Percentiles rank a stretch among this genome's conserved stretches.
These are phyloP conservation scores for Oryzias sinensis DNA, from an alignment of 2,797 vertebrate species.

Conservation along the genomic window DNA sequence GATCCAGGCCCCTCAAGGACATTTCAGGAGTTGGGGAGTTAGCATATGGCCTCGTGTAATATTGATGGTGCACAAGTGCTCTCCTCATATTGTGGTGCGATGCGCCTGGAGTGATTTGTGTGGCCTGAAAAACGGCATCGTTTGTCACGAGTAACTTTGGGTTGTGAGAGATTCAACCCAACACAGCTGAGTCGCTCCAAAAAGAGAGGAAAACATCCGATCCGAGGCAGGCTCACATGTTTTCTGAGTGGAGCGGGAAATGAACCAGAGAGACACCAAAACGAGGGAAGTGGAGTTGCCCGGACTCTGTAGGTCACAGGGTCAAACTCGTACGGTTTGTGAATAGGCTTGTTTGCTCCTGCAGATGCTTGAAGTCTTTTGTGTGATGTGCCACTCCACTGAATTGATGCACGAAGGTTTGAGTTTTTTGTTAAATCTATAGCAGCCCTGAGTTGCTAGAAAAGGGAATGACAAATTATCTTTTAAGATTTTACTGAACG, in stretches of 20 bases:
- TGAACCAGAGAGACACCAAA: conserved; percentile 12
- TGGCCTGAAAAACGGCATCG: conserved; percentile 31
- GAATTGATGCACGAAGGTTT: conserved; percentile 17
- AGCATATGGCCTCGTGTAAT: conserved; percentile 65
- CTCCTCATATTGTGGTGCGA: conserved; percentile 28
- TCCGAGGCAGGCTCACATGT: background rate
- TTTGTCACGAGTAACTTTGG: conserved; percentile 25
- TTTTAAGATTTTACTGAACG: conserved; percentile 26
- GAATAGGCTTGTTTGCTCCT: conserved; percentile 26
- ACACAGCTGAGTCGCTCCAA: background rate
- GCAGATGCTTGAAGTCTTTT: conserved; percentile 33
- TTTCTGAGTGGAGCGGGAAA: conserved; percentile 4
- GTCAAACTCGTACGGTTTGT: conserved; percentile 33
- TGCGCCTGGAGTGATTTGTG: conserved; percentile 51
- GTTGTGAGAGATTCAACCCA: conserved; percentile 51
- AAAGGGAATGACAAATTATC: conserved; percentile 10
- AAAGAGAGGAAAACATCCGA: background rate
- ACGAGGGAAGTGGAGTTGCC: conserved; percentile 23
- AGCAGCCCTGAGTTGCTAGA: background rate
- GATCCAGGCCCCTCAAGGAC: conserved; percentile 51
- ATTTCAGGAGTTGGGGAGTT: conserved; percentile 48
- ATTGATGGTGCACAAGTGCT: conserved; percentile 55
- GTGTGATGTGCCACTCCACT: conserved; percentile 20
- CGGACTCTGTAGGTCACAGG: conserved; percentile 34
- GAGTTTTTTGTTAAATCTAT: conserved; percentile 2